Base-by-base conservation (phyloP, 2,888 invertebrate genomes). In the Chesias legatella region DNA sequence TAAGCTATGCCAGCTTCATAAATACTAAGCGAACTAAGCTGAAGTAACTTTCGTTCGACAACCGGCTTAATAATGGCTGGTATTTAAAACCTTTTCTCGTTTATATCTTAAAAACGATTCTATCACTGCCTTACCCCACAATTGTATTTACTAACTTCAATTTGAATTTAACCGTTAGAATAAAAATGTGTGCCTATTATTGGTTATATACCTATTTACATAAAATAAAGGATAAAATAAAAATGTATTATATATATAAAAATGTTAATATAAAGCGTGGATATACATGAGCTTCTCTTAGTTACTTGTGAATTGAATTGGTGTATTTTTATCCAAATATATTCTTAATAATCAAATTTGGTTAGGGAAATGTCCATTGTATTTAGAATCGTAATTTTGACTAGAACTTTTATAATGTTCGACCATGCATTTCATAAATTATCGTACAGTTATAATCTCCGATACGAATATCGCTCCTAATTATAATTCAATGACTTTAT, bases 181-280 rank as follows among this genome's bases (percentile, higher is more conserved):
- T 45, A 41, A 46, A 48, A 79, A 77, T 80, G 73, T 80, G 82
- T 84, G 83, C 83, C 83, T 84, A 79, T 67, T 58, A 70, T 79
- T 79, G 72, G 61, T 74, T 76, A 73, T 57, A 70, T 78, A 66
- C 79, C 58, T 80, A 79, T 73, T 63, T 73, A 74, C 68, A 50
- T 74, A 73, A 76, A 74, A 17, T 17, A 64, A 51, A 45, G 48
- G 56, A 43, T 40, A 65, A 61, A 48, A 51, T 75, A 73, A 54
- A 50, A 58, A 67, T 62, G 64, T 73, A 68, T 67, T 69, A 66
- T 62, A 56, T 68, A 70, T 64, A 56, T 57, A 59, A 68, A 63
- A 63, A 43, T 60, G 60, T 60, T 51, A 53, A 60, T 58, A 51
- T 65, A 55, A 74, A 43, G 73, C 73, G 60, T 73, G 62, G 66